A percentile compares a stretch with the other conserved stretches of the same genome.
phyloP scores from a whole-genome alignment of 2,113 vertebrate species.

The Epinephelus fuscoguttatus region DNA sequence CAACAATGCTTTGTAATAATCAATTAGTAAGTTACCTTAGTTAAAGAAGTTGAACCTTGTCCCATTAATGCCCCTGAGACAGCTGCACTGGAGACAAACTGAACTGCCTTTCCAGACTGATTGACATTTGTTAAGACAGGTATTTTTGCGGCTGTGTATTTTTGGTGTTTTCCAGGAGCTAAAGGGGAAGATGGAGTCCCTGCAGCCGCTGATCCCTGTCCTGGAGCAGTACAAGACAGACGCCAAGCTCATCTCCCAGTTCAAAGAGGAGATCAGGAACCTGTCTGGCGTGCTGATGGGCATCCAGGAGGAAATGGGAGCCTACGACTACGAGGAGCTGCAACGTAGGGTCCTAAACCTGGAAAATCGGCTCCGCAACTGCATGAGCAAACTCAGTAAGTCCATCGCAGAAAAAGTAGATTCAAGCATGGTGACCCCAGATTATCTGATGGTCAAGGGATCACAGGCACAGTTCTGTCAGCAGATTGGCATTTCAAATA shows the following conservation, averaged over 20 bases:
- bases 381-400: constrained; percentile 99
- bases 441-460: constrained; percentile 14
- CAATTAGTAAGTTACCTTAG: not conserved
- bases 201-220: constrained; percentile 96
- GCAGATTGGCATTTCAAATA: constrained; percentile 34
- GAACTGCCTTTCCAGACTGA: not conserved
- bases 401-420: constrained; percentile 32
- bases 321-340: constrained; percentile 97
- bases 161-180: constrained; percentile 87
- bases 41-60: not conserved
- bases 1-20: not conserved
- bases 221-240: constrained; percentile 99
- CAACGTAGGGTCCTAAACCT: constrained; percentile 92
- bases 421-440: not conserved
- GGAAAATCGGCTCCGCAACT: constrained; percentile 93
- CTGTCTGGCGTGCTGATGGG: constrained; percentile 92
- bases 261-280: constrained; percentile 98
- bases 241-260: constrained; percentile 93
- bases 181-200: constrained; percentile 96
- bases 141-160: constrained; percentile 4
- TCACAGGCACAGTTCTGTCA: constrained; percentile 15
- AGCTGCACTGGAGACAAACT: constrained; percentile 4
- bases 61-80: not conserved
- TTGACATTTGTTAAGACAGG: constrained; percentile 32
- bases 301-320: constrained; percentile 98